Evolutionary conservation across 92 coral and sea anemone species (phyloP).

Genomic region (Paramuricea clavata): DNA sequence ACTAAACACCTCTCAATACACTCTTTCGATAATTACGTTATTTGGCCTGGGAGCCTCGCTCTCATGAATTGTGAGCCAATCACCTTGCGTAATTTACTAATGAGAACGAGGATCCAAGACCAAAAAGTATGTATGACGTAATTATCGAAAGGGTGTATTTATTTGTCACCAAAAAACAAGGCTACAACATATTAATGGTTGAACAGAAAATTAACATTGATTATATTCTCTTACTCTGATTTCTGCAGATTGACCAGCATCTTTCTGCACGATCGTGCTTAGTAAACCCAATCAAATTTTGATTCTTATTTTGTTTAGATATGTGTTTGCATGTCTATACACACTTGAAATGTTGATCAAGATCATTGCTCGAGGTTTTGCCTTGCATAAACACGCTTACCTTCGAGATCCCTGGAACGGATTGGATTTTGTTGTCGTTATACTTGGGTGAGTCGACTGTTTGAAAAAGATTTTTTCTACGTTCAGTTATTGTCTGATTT

Average conservation of each 20-base stretch:
- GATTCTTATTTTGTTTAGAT: constrained; percentile 60
- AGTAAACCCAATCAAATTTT: neutral
- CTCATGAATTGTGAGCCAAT: no score
- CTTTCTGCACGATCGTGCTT: neutral
- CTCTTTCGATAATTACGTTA: no score
- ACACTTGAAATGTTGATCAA: constrained; percentile 91
- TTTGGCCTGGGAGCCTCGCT: no score
- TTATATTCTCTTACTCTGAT: neutral
- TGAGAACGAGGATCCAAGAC: no score
- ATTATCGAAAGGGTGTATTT: no score
- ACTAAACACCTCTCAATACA: no score
- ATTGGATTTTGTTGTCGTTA: constrained; percentile 92
- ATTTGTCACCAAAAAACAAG: no score
- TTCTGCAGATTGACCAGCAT: neutral
- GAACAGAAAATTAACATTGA: no score
- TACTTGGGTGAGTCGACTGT: constrained; percentile 79
- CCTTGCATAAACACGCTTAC: constrained; percentile 88
- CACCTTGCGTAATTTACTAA: no score
- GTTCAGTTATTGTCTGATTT: no score
- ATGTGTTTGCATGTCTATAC: constrained; percentile 94
- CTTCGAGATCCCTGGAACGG: constrained; percentile 94
- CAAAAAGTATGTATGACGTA: no score
- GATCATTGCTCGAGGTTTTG: constrained; percentile 92
- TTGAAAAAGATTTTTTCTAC: neutral
- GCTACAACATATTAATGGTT: no score